Base-by-base conservation (phyloP, 2,888 invertebrate species). In the Drosophila tanythrix region DNA sequence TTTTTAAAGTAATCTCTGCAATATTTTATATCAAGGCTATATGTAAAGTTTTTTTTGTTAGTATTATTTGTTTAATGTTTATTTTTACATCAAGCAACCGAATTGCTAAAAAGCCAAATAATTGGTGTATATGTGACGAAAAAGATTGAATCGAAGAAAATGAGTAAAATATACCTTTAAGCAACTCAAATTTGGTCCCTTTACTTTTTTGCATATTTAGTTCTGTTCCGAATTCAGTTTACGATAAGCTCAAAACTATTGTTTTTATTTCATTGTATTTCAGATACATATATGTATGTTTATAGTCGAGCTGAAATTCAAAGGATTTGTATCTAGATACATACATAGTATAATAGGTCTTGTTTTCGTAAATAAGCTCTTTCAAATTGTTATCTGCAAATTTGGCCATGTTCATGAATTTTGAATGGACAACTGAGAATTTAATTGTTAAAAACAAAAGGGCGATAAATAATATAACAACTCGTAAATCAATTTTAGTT, bases 101-200 rank as follows among this genome's bases (percentile, higher is more conserved):
- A 61, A 46, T 1, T 43, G 59, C 59, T 50, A 65, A 48, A 11
- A 63, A 57, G 53, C 64, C n/a, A 46, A 76, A 48, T 27, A 0
- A 58, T 15, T 38, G 13, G 1, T 50, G n/a, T 27, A 59, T 11
- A 5, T 33, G 2, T 15, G 25, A 46, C 27, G 33, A 21, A 60
- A 21, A 57, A 33, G 8, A 43, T 35, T 38, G 7, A 11, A 43
- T 21, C 2, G 13, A 40, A 46, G 25, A 36, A 52, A n/a, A 43
- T 38, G 25, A 11, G n/a, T 27, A 21, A 33, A 40, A n/a, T 43
- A 38, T 8, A 56, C 36, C 35, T 65, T 36, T 43, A 61, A 72
- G 88, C 83, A 87, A 87, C 71, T 64, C 21, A 87, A 72, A 75
- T 65, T 87, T 87, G 90, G 87, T 90, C 90, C 90, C 87, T 74